A percentile compares a stretch with the other conserved stretches of the same genome.
Evolutionary conservation across 2,797 vertebrate species (phyloP).

Genomic region (Eutrigla gurnardus): DNA sequence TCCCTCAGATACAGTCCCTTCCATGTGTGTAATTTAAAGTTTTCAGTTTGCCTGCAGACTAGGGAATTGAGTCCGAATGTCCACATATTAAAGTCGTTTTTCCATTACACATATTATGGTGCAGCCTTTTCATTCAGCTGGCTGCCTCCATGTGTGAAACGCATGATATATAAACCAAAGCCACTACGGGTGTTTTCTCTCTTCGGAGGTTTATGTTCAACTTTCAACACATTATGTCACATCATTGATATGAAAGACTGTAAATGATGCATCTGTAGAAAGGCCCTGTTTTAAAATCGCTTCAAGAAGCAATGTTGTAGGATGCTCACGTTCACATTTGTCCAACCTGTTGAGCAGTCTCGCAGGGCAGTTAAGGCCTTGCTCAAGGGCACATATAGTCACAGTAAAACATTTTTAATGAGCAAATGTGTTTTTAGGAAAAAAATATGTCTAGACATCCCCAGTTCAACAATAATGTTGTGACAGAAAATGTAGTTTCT

Average conservation of each 20-base stretch:
- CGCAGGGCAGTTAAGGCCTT: background rate
- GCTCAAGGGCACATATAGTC: too few relatives aligned
- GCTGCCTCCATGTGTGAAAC: background rate
- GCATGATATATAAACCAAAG: background rate
- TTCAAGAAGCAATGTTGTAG: background rate
- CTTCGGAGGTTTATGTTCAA: background rate
- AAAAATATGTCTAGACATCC: too few relatives aligned
- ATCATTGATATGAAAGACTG: background rate
- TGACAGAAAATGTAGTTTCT: background rate
- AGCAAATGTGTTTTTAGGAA: too few relatives aligned
- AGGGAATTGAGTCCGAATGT: constrained; percentile 6
- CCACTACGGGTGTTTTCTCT: background rate
- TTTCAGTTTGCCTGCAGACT: background rate
- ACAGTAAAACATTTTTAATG: too few relatives aligned
- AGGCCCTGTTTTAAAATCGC: background rate
- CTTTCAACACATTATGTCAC: background rate
- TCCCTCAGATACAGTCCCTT: constrained; percentile 52
- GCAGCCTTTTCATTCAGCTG: background rate
- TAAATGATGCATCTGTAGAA: background rate
- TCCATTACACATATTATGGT: background rate
- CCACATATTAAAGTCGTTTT: background rate
- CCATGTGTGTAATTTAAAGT: constrained; percentile 42
- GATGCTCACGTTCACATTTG: background rate
- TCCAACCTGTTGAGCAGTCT: background rate
- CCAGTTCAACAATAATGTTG: background rate